Evolutionary conservation across 2,113 vertebrate species (phyloP).

Genomic region (Dicrurus megarhynchus): DNA sequence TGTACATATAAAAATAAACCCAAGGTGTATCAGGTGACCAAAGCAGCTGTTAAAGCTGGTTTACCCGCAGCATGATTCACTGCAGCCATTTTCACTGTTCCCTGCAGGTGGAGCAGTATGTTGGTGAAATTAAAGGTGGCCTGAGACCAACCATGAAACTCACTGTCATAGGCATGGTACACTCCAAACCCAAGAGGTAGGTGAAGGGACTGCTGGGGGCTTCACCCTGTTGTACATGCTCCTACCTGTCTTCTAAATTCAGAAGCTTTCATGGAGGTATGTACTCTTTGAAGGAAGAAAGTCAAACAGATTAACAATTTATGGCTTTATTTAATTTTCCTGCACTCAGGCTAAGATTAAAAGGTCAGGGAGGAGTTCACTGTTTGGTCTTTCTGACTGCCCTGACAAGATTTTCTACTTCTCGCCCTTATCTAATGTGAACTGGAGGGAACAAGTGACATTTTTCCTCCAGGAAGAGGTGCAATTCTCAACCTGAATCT

Average conservation of each 20-base stretch:
- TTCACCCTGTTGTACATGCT: not conserved
- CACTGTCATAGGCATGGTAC: constrained; percentile 64
- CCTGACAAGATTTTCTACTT: not conserved
- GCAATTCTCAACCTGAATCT: not conserved
- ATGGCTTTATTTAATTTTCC: not conserved
- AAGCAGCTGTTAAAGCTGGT: not conserved
- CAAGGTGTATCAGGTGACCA: not conserved
- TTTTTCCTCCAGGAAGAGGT: not conserved
- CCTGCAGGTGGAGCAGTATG: constrained; percentile 60
- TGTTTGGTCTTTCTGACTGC: not conserved
- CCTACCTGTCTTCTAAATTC: not conserved
- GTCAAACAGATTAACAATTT: not conserved
- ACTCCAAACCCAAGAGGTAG: constrained; percentile 68
- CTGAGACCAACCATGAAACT: constrained; percentile 73
- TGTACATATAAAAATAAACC: not conserved
- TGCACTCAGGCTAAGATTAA: not conserved
- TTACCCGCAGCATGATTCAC: not conserved
- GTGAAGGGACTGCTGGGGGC: not conserved
- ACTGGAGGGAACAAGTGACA: not conserved
- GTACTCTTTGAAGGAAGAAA: not conserved
- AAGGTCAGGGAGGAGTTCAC: not conserved
- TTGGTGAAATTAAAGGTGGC: constrained; percentile 72
- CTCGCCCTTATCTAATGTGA: not conserved
- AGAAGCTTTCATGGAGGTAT: not conserved
- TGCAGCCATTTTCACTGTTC: not conserved